Evolutionary conservation across 1,140 invertebrate species (phyloP), one percentile per base, ranked within the genome.

Genomic region (Cyphomyrmex costatus): DNA sequence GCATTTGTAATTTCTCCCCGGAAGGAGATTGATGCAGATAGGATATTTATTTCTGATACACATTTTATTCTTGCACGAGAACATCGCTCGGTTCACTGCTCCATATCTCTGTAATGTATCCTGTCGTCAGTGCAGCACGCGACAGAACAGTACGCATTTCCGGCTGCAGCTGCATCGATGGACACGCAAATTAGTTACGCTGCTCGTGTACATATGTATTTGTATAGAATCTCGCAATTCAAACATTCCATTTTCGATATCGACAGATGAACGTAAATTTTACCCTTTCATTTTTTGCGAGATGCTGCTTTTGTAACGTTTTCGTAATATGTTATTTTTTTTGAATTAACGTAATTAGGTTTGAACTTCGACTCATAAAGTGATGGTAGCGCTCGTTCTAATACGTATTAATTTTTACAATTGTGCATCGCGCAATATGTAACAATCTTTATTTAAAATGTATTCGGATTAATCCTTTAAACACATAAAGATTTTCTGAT

Each of bases 151-250:
- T 73, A 77, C 60, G 84, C 66, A 74, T 86, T 92, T 92, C 91
- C 91, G 88, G 87, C 85, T 86, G 88, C 76, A 85, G 85, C 65
- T 88, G 83, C 83, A 88, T 92, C 86, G 85, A 84, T 65, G 63
- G 46, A 86, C 85, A 86, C 65, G 86, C 88, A 74, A 73, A 83
- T 83, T 87, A 88, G 90, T 92, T 88, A 91, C 83, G 88, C 86
- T 89, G 87, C 84, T 89, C 36, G 10, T 68, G 36, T 68, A 68
- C 49, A 27, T 86, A 90, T 87, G 85, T 80, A 88, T 91, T 92
- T 88, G 85, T 65, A 80, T 65, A 78, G 46, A 33, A 49, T 33
- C 16, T 12, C 14, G 21, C 5, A 51, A 14, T 36, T 10, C 10
- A 53, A 42, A 68, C 30, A 33, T 71, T 82, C 5, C 2, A 66